Evolutionary conservation across 2,888 invertebrate species (phyloP).

Genomic region (Amaurobius ferox): DNA sequence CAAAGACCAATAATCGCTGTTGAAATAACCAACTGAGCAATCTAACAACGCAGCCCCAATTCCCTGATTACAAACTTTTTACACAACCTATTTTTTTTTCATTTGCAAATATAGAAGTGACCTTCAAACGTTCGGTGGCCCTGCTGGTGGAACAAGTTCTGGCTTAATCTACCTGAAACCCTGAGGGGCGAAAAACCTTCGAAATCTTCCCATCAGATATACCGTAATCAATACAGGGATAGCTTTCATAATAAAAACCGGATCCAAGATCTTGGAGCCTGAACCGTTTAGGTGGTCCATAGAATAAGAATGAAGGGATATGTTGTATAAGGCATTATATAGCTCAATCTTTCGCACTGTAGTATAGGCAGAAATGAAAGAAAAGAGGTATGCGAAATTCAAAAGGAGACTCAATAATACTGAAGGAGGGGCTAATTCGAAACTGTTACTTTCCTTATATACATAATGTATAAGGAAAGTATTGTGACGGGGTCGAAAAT

Average conservation of each 20-base stretch:
- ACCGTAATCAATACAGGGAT: background rate
- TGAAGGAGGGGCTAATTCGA: too few species aligned
- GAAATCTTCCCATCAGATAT: background rate
- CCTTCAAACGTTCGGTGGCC: slow-evolving; percentile 1
- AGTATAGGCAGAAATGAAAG: too few species aligned
- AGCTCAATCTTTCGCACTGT: too few species aligned
- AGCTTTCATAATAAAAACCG: background rate
- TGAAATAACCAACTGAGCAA: too few species aligned
- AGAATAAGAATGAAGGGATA: background rate
- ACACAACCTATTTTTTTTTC: background rate
- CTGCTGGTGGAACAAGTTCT: background rate
- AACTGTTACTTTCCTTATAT: too few species aligned
- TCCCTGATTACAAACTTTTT: too few species aligned
- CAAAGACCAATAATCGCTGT: too few species aligned
- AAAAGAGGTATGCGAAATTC: too few species aligned
- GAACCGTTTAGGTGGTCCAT: background rate
- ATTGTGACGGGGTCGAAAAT: too few species aligned
- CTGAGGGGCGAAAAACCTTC: background rate
- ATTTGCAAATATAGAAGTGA: background rate
- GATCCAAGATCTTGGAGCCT: background rate
- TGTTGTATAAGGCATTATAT: background rate
- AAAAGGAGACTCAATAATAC: too few species aligned
- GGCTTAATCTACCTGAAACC: background rate
- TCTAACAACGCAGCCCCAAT: too few species aligned
- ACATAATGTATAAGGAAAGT: too few species aligned